A percentile compares a stretch with the other conserved stretches of the same genome.
Evolutionary conservation across 2,888 invertebrate genomes (phyloP).

Genomic region (Drosophila borborema): DNA sequence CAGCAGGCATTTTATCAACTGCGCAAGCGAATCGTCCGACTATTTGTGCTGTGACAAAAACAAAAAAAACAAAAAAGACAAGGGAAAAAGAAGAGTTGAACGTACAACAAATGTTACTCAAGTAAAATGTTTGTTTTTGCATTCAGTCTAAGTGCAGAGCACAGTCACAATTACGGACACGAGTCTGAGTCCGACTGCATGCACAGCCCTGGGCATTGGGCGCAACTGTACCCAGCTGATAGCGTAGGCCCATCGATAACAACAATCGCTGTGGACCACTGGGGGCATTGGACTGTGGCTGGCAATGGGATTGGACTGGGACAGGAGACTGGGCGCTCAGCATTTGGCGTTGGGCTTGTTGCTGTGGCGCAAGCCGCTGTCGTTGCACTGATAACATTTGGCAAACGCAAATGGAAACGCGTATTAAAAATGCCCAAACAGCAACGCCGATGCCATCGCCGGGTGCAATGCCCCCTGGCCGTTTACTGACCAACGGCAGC

Average conservation of each 20-base stretch:
- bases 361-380: slow-evolving; percentile 53
- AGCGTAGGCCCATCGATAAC: slow-evolving; percentile 77
- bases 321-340: slow-evolving; percentile 7
- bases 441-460: slow-evolving; percentile 26
- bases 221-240: slow-evolving; percentile 69
- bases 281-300: slow-evolving; percentile 50
- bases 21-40: slow-evolving; percentile 28
- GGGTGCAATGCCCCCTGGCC: slow-evolving; percentile 73
- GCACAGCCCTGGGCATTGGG: slow-evolving; percentile 41
- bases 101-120: slow-evolving; percentile 68
- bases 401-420: slow-evolving; percentile 75
- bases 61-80: not conserved
- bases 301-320: slow-evolving; percentile 8
- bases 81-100: slow-evolving; percentile 19
- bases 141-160: slow-evolving; percentile 74
- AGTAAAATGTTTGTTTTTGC: slow-evolving; percentile 81
- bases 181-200: slow-evolving; percentile 19
- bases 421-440: slow-evolving; percentile 80
- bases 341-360: slow-evolving; percentile 19
- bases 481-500: slow-evolving; percentile 55
- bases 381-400: slow-evolving; percentile 74
- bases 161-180: slow-evolving; percentile 32
- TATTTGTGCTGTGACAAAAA: slow-evolving; percentile 60
- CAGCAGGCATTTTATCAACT: slow-evolving; percentile 44
- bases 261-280: slow-evolving; percentile 52